These are phyloP conservation scores for Helicolenus hilgendorfi DNA, from an alignment of 2,797 vertebrate genomes.

Conservation along the genomic window DNA sequence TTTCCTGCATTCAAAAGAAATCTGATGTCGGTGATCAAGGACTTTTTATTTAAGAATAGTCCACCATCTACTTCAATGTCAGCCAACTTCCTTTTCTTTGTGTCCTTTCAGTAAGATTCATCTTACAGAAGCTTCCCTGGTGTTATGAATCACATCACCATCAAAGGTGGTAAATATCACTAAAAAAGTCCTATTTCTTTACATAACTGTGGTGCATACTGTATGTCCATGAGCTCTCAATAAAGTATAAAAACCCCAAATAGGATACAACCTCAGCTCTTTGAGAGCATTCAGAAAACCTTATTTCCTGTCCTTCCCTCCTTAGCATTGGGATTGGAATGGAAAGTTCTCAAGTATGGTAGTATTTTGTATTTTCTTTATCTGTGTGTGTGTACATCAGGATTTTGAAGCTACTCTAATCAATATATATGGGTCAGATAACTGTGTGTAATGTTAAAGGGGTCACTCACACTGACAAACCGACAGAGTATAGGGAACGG, in stretches of 20 bases:
- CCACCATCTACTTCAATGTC: neutral
- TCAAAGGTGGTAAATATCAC: neutral
- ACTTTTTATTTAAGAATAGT: slow-evolving; percentile 2
- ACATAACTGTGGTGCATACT: neutral
- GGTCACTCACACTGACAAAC: neutral
- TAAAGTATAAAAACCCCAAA: neutral
- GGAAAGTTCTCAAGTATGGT: neutral
- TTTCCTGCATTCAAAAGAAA: slow-evolving; percentile 13
- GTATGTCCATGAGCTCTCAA: neutral
- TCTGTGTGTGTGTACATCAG: neutral
- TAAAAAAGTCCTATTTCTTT: neutral
- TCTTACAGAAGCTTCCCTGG: neutral
- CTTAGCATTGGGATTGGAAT: neutral
- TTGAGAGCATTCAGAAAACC: neutral
- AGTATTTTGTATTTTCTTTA: neutral
- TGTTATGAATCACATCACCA: neutral
- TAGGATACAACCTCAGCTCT: neutral
- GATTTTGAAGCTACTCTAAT: neutral
- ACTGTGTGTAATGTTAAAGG: neutral
- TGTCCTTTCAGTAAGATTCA: neutral
- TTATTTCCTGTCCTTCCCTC: neutral
- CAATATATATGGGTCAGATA: neutral
- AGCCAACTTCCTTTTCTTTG: neutral
- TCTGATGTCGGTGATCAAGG: slow-evolving; percentile 15
- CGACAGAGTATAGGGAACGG: too few species aligned